Conservation (phyloP, 2,888 invertebrate species). For the Agrenia bidenticulata region DNA sequence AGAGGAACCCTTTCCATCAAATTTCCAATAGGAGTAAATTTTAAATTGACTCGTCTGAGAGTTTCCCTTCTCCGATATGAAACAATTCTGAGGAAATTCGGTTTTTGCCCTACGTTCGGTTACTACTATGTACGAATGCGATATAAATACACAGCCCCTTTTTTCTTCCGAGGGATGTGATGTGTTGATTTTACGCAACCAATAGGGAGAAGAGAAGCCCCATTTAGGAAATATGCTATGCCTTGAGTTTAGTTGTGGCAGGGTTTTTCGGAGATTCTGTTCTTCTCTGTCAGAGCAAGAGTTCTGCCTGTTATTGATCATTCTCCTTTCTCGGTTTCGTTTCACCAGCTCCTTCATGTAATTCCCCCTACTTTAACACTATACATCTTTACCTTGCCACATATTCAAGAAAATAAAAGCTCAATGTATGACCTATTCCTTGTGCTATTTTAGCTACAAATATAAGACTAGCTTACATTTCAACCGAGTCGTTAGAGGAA, state of each 20-base stretch:
- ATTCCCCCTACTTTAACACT: not conserved
- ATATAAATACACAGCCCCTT: not conserved
- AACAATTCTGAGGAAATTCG: no score
- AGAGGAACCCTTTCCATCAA: no score
- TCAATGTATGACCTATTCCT: not conserved
- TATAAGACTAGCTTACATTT: no score
- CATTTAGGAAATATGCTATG: conserved; percentile 33
- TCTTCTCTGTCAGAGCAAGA: conserved; percentile 17
- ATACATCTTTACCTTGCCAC: not conserved
- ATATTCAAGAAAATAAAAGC: no score
- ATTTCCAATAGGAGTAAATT: no score
- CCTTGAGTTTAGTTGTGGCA: not conserved
- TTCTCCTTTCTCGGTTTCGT: conserved; percentile 24
- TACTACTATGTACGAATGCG: no score
- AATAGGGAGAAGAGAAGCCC: conserved; percentile 23
- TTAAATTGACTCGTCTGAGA: no score
- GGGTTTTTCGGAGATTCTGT: conserved; percentile 17
- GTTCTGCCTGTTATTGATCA: conserved; percentile 41
- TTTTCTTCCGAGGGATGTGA: conserved; percentile 28
- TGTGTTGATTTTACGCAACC: conserved; percentile 29
- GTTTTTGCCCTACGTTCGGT: no score
- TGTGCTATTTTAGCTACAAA: no score
- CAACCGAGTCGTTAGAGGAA: no score
- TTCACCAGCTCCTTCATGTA: conserved; percentile 22
- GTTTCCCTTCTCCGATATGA: no score